A percentile compares a stretch with the other conserved stretches of the same genome.
Conservation (phyloP, 2,888 invertebrate genomes). For the Tinea trinotella region DNA sequence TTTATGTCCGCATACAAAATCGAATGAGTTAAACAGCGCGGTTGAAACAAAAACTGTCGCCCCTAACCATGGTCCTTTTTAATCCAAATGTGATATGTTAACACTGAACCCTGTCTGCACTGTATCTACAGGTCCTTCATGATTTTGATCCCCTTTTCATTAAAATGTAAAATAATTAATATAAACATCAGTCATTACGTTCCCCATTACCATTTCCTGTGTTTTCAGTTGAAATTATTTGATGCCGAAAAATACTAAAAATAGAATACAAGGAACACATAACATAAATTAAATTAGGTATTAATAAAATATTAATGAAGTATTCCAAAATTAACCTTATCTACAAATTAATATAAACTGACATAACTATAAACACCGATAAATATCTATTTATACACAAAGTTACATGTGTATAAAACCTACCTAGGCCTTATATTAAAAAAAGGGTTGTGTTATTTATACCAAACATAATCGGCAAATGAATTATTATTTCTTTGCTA, state of each 20-base stretch:
- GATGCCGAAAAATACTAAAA: background rate
- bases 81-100: slow-evolving; percentile 46
- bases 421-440: background rate
- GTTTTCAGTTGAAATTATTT: background rate
- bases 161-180: slow-evolving; percentile 21
- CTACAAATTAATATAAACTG: background rate
- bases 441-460: too few species aligned
- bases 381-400: background rate
- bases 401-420: background rate
- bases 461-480: background rate
- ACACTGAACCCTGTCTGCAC: slow-evolving; percentile 55
- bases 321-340: background rate
- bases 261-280: background rate
- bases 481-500: background rate
- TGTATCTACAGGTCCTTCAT: slow-evolving; percentile 37
- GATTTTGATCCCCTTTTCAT: slow-evolving; percentile 20
- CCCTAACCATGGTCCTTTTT: background rate
- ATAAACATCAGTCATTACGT: slow-evolving; percentile 19
- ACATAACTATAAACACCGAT: background rate
- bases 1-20: background rate
- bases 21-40: background rate
- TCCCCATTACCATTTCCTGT: background rate
- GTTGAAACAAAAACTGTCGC: background rate
- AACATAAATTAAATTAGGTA: background rate
- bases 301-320: slow-evolving; percentile 1